Conservation (phyloP, 2,888 invertebrate genomes). For the Pteria penguin region DNA sequence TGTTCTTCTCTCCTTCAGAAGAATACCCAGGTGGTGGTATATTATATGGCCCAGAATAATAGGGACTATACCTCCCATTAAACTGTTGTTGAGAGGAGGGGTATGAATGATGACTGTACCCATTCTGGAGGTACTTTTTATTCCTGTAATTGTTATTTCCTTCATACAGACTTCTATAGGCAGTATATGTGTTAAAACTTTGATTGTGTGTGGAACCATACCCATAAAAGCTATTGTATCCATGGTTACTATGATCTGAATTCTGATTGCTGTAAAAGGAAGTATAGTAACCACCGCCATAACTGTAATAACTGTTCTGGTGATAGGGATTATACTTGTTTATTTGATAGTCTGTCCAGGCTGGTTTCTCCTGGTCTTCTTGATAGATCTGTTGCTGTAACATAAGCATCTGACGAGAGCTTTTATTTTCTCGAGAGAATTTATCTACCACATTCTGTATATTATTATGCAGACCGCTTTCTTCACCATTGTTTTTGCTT, state of each 20-base stretch:
- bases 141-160: slow-evolving; percentile 13
- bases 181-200: slow-evolving; percentile 13
- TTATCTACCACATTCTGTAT: slow-evolving; percentile 43
- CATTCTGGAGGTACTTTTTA: slow-evolving; percentile 15
- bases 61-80: not conserved
- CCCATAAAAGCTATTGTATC: slow-evolving; percentile 8
- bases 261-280: slow-evolving; percentile 14
- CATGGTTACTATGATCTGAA: not conserved
- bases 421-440: slow-evolving; percentile 57
- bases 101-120: slow-evolving; percentile 2
- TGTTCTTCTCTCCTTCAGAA: not conserved
- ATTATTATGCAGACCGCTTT: not conserved
- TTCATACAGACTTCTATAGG: slow-evolving; percentile 20
- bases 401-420: slow-evolving; percentile 60
- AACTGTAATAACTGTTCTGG: slow-evolving; percentile 6
- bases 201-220: slow-evolving; percentile 16
- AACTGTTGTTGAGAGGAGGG: not conserved
- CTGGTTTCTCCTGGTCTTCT: slow-evolving; percentile 45
- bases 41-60: not conserved
- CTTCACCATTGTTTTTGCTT: not conserved
- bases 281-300: not conserved
- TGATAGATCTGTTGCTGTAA: slow-evolving; percentile 68
- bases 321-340: slow-evolving; percentile 14
- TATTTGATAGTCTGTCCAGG: not conserved
- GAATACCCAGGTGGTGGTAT: not conserved